Evolutionary conservation across 2,113 vertebrate genomes (phyloP), one percentile per base, ranked within the genome.

Genomic region (Trichomycterus rosablanca): DNA sequence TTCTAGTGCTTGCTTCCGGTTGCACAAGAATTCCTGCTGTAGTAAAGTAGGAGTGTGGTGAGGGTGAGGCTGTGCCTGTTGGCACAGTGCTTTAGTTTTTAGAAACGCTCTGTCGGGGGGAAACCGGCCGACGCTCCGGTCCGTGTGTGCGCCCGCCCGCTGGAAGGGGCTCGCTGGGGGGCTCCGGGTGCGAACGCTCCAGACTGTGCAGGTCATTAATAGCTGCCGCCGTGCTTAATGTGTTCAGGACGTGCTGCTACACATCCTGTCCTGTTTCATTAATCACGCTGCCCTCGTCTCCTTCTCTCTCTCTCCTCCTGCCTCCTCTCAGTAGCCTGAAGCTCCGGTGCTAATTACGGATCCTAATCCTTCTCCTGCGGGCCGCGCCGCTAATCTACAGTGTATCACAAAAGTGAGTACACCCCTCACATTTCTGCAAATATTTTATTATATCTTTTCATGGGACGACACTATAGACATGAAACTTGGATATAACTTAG

Each of bases 161-260:
- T 16, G 37, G 30, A 24, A 45, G 44, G 35, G 66, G 34, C 44
- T 63, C 18, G 50, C 50, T 37, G 45, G 30, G 53, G 44, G 52
- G 52, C 32, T 46, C 20, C 8, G 12, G 40, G 49, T 48, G 59
- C 44, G n/a, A 26, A 15, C 59, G 39, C 22, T 46, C 30, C 61
- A 37, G 34, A 48, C 8, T 71, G 67, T 68, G 72, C 66, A 67
- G 64, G 66, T 79, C 76, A 77, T 79, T 79, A 79, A 71, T 78
- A 72, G 70, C 66, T 66, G 60, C 61, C 61, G 73, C 70, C 76
- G 59, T 72, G 49, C 81, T 80, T 80, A 80, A 84, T 81, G 73
- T 74, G 75, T 76, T 72, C 64, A 75, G 76, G 81, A 80, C 76
- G 72, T 73, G 74, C 59, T 44, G 63, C 70, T 77, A 61, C 76